Percentiles rank a stretch among this genome's conserved stretches.
These are phyloP conservation scores for Cochlearius cochlearius DNA, from an alignment of 2,113 vertebrate genomes.

Conservation along the genomic window DNA sequence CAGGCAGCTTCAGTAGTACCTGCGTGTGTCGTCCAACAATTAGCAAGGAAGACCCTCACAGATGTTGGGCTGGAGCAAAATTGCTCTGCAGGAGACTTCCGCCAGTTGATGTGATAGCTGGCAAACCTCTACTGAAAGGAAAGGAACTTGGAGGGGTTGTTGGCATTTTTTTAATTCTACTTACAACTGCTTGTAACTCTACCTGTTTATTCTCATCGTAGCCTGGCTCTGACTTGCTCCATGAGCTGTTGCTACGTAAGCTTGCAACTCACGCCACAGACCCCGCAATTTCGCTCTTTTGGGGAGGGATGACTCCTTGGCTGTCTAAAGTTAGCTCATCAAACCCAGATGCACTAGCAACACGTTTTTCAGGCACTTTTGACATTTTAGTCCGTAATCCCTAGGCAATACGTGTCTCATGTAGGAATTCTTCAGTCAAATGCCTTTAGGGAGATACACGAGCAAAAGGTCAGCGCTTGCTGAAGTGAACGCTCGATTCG, in stretches of 20 bases:
- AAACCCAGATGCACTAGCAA: neutral
- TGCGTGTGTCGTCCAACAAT: rapidly evolving
- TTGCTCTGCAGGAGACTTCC: neutral
- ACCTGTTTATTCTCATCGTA: neutral
- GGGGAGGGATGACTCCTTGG: neutral
- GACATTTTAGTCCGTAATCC: neutral
- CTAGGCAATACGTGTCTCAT: neutral
- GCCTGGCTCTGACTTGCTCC: neutral
- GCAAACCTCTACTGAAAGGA: neutral
- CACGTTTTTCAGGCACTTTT: neutral
- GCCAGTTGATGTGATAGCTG: neutral
- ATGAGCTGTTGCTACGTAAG: neutral
- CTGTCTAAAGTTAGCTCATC: neutral
- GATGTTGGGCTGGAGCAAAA: neutral
- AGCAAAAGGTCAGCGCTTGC: neutral
- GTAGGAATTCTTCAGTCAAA: neutral
- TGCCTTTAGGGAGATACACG: neutral
- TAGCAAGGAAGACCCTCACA: neutral
- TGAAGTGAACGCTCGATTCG: neutral
- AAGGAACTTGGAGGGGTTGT: neutral
- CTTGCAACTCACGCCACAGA: neutral
- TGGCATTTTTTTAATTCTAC: neutral
- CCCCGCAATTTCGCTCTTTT: neutral
- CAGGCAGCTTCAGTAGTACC: neutral
- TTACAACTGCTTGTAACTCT: neutral